Evolutionary conservation across 2,113 vertebrate genomes (phyloP).

Genomic region (Hystrix brachyura): DNA sequence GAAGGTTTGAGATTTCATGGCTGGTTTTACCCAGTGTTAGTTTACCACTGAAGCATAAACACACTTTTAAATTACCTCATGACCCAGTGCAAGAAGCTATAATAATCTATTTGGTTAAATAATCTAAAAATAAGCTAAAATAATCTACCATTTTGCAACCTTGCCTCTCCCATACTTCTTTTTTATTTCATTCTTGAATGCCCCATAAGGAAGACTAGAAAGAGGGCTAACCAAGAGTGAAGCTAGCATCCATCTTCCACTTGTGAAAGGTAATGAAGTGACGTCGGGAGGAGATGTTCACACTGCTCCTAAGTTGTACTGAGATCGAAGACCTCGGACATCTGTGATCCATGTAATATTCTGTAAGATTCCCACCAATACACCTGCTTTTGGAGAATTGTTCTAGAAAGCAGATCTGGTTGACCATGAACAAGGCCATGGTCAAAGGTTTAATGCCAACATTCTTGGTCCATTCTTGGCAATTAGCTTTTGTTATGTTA

Average conservation of each 20-base stretch:
- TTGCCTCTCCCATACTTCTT: not conserved
- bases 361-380: fast-evolving
- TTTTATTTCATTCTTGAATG: not conserved
- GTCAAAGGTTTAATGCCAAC: not conserved
- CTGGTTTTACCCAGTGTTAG: not conserved
- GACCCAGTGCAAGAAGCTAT: not conserved
- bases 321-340: not conserved
- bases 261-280: not conserved
- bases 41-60: not conserved
- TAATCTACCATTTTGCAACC: not conserved
- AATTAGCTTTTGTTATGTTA: not conserved
- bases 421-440: too few species aligned
- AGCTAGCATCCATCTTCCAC: fast-evolving
- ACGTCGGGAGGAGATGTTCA: not conserved
- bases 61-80: not conserved
- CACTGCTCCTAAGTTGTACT: not conserved
- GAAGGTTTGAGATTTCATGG: not conserved
- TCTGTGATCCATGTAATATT: too few species aligned
- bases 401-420: too few species aligned
- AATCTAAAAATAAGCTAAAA: too few species aligned
- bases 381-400: too few species aligned
- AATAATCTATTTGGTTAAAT: not conserved
- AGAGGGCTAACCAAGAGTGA: not conserved
- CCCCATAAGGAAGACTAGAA: not conserved
- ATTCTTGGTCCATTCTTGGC: not conserved